Base-by-base conservation (phyloP, 1,140 invertebrate genomes). In the Oedothorax gibbosus region DNA sequence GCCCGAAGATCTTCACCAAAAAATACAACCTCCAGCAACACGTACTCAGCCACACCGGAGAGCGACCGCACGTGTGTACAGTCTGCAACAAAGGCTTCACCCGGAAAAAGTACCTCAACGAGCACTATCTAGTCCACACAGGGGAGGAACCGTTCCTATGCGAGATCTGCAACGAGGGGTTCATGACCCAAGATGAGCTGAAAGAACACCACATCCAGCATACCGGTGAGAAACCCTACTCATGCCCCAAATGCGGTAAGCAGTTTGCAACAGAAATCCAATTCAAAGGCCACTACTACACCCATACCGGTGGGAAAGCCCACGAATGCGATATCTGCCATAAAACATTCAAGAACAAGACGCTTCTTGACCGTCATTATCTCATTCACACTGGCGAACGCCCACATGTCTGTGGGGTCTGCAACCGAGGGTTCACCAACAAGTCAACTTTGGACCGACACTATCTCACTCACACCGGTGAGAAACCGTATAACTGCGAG, bases 131-230 rank as follows among this genome's bases (percentile, higher is more conserved):
- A 35, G 71, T 83, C 11, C 81, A 83, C 51, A 75, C 71, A 5
- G 81, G 81, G 9, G 81, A 83, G 68, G 81, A 83, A 66, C 81
- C 81, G 14, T 75, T 65, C 54, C 50, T 83, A 90, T 18, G 91
- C 88, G 62, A 90, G 87, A 71, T 91, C 92, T 93, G 87, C 50
- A 90, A 65, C 10, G 81, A 83, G 64, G 71, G 81, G 15, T 83
- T 76, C 18, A 83, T 83, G 60, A 35, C 56, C 49, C 71, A 83
- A n/a, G 53, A 57, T n/a, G 81, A 83, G 35, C 68, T 66, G 12
- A 72, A 50, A 9, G 65, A 75, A 11, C 81, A 83, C 66, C 15
- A 50, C 7, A 12, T 66, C 20, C 15, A 50, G 12, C 81, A 83
- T 54, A 66, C 81, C 57, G 81, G 71, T 53, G 81, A 83, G 66